Evolutionary conservation across 1,140 invertebrate species (phyloP).

Genomic region (Drosophila melanogaster): Release_6_plus_ISO1_MT NT_037436.4:18014001-18014500

Average conservation of each 20-base stretch:
- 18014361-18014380: constrained; percentile 63
- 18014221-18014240: constrained; percentile 18
- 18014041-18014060: too few species aligned
- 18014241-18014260: constrained; percentile 32
- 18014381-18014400: constrained; percentile 44
- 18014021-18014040: too few species aligned
- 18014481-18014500: constrained; percentile 74
- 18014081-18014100: too few species aligned
- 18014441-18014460: constrained; percentile 12
- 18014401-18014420: constrained; percentile 21
- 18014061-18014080: too few species aligned
- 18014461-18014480: constrained; percentile 18
- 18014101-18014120: not conserved
- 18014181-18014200: constrained; percentile 21
- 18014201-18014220: constrained; percentile 18
- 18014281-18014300: constrained; percentile 64
- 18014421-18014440: constrained; percentile 15
- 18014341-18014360: constrained; percentile 28
- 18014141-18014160: constrained; percentile 9
- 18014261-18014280: constrained; percentile 49
- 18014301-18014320: constrained; percentile 33
- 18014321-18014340: constrained; percentile 40
- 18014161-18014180: constrained; percentile 39
- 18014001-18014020: too few species aligned
- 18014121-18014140: not conserved